These are phyloP conservation scores for Acridotheres tristis DNA, from an alignment of 2,797 vertebrate species.

Conservation along the genomic window DNA sequence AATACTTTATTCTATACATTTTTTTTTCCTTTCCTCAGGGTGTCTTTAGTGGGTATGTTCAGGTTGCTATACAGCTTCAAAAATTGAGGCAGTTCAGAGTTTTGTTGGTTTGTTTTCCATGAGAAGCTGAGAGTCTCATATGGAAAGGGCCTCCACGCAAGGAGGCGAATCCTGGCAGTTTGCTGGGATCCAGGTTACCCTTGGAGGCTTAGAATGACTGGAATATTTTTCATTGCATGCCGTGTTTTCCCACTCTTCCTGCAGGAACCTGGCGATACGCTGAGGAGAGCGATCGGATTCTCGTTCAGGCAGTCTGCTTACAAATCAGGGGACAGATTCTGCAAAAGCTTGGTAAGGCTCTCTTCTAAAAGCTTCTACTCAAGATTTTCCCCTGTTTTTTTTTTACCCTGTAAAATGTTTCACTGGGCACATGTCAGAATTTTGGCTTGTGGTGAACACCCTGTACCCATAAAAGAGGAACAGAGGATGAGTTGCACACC, in stretches of 20 bases:
- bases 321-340: conserved; percentile 94
- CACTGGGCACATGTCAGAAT: neutral
- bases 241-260: neutral
- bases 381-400: neutral
- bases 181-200: neutral
- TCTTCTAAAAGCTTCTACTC: neutral
- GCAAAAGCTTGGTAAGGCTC: conserved; percentile 87
- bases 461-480: neutral
- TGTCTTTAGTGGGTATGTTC: neutral
- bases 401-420: neutral
- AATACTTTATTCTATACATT: neutral
- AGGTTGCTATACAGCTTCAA: neutral
- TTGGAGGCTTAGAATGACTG: neutral
- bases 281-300: conserved; percentile 81
- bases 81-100: neutral
- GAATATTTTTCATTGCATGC: neutral
- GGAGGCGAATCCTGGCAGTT: neutral
- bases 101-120: neutral
- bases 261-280: conserved; percentile 89
- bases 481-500: neutral
- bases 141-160: neutral
- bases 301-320: conserved; percentile 91
- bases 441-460: neutral
- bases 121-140: neutral
- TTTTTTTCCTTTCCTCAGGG: neutral